Evolutionary conservation across 2,888 invertebrate species (phyloP).

Genomic region (Xanthorhoe designata): DNA sequence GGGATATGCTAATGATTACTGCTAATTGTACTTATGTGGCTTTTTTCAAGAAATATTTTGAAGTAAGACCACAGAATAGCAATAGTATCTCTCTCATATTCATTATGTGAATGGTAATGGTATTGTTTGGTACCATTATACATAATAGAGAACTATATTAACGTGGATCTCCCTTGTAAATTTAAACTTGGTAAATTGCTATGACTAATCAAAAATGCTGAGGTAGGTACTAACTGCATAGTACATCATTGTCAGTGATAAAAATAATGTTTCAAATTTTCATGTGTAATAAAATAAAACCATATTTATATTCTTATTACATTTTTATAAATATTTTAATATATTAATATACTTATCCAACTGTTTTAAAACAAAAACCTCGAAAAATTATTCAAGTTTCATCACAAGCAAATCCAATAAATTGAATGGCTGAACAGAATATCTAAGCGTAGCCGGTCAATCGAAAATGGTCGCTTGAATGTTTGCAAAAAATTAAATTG

Average conservation of each 20-base stretch:
- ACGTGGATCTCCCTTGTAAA: no score
- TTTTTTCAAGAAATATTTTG: conserved; percentile 5
- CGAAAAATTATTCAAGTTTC: neutral
- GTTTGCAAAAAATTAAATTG: conserved; percentile 51
- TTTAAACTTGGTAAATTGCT: no score
- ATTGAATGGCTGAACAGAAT: conserved; percentile 4
- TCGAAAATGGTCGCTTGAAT: conserved; percentile 39
- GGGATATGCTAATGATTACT: conserved; percentile 41
- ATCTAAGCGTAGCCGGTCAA: conserved; percentile 26
- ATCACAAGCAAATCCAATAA: conserved; percentile 8
- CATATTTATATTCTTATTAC: neutral
- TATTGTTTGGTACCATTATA: neutral
- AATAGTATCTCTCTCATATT: neutral
- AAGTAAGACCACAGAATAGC: neutral
- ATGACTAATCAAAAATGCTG: neutral
- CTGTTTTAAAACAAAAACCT: neutral
- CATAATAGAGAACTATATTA: no score
- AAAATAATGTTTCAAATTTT: neutral
- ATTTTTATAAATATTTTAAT: neutral
- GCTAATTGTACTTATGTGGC: conserved; percentile 25
- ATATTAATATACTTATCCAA: no score
- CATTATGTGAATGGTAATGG: neutral
- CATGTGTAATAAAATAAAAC: neutral
- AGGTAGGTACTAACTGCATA: neutral
- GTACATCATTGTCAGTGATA: neutral